These are phyloP conservation scores for Cataglyphis cursor DNA, from an alignment of 2,888 invertebrate species.

Conservation along the genomic window DNA sequence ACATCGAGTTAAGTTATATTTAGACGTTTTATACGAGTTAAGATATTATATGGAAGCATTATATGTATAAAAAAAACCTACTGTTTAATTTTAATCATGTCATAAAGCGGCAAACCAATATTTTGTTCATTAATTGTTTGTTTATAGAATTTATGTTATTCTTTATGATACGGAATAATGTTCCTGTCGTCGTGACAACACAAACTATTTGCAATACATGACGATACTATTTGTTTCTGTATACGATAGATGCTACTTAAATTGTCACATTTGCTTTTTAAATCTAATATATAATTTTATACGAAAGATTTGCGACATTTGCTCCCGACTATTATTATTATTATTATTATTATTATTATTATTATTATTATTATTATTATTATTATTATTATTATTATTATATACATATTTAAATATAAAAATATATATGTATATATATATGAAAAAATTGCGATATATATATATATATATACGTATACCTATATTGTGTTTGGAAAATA, in stretches of 20 bases:
- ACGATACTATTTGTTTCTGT: slow-evolving; percentile 74
- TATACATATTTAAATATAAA: no score
- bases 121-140: slow-evolving; percentile 57
- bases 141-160: slow-evolving; percentile 62
- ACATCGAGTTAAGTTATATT: slow-evolving; percentile 9
- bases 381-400: slow-evolving; percentile 22
- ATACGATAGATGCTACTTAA: slow-evolving; percentile 64
- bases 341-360: slow-evolving; percentile 14
- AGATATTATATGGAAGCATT: slow-evolving; percentile 1
- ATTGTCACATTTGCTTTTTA: slow-evolving; percentile 60
- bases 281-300: slow-evolving; percentile 67
- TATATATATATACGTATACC: slow-evolving; percentile 60
- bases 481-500: slow-evolving; percentile 78
- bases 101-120: slow-evolving; percentile 43
- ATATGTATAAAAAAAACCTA: slow-evolving; percentile 21
- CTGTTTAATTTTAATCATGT: slow-evolving; percentile 5
- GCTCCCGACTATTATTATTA: slow-evolving; percentile 33
- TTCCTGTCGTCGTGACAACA: slow-evolving; percentile 71
- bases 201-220: slow-evolving; percentile 65
- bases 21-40: slow-evolving; percentile 4
- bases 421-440: background rate
- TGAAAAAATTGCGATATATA: slow-evolving; percentile 21
- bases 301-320: slow-evolving; percentile 65
- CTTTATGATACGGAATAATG: slow-evolving; percentile 70
- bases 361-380: slow-evolving; percentile 17